Base-by-base conservation (phyloP, 1,140 invertebrate genomes). In the Lepidurus arcticus region DNA sequence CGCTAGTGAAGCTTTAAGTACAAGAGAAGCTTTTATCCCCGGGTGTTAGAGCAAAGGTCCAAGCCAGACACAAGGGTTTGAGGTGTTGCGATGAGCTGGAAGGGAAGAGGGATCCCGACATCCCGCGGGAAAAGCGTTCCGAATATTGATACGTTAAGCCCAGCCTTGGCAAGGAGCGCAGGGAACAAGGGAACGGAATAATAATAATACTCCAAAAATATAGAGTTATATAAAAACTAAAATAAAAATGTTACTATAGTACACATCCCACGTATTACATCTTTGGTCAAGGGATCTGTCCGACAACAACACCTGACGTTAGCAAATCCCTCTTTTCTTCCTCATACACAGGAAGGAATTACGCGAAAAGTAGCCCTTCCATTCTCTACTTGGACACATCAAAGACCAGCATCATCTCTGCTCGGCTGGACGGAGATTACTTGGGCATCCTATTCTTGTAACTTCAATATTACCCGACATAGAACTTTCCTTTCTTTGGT, bases 91-190 rank as follows among this genome's bases (percentile, higher is more conserved):
- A n/a, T 65, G 53, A 65, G 53, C 53, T 65, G 9, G n/a, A 34
- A 34, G 34, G 34, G 34, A 34, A 3, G 2, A 1, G 53, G 4
- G 53, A 65, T 21, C 10, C 21, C 8, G 53, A 65, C 53, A 21
- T 65, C 53, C 53, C 53, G 53, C 53, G 53, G 53, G 53, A 65
- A 65, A 65, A 65, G 53, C 53, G 53, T 21, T 65, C n/a, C 53
- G n/a, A 65, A 65, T 65, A 65, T 65, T 65, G 53, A 65, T 65
- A 65, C 53, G 53, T 65, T 65, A 65, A 65, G 53, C 53, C n/a
- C 21, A 65, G 53, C 16, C 45, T 47, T 47, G 0, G 34, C 2
- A 34, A 34, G 34, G 34, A 34, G 34, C 34, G 45, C 45, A 47
- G 16, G 45, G 16, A 65, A 21, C 53, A 21, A n/a, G 53, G 53